Percentiles rank a stretch among this genome's conserved stretches.
Evolutionary conservation across 2,113 vertebrate species (phyloP).

Genomic region (Nanger granti): DNA sequence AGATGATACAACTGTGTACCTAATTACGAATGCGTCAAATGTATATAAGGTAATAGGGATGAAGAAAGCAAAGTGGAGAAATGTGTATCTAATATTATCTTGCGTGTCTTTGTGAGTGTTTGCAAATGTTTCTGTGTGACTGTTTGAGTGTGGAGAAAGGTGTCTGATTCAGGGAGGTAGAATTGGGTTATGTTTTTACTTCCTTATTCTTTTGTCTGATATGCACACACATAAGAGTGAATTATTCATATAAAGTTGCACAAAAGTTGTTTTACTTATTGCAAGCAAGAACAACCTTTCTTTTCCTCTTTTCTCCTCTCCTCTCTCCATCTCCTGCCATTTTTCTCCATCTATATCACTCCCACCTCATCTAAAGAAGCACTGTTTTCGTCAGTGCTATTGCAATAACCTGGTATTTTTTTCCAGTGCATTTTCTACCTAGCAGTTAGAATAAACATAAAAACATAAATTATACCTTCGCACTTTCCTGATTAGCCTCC

Average conservation of each 20-base stretch:
- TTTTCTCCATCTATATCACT: background rate
- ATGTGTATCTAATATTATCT: background rate
- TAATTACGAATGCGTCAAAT: background rate
- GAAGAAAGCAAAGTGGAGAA: background rate
- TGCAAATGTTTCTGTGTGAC: background rate
- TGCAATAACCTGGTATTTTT: background rate
- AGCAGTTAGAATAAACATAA: background rate
- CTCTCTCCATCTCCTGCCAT: background rate
- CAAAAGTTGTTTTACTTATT: background rate
- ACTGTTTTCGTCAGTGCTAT: background rate
- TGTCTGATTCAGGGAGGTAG: background rate
- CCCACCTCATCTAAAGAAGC: too few species aligned
- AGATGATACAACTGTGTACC: background rate
- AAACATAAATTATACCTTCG: background rate
- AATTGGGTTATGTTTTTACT: background rate
- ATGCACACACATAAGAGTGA: background rate
- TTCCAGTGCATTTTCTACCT: background rate
- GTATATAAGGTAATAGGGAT: background rate
- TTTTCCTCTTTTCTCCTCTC: background rate
- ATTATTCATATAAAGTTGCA: background rate
- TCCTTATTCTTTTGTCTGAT: background rate
- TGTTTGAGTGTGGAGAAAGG: background rate
- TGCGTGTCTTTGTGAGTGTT: background rate
- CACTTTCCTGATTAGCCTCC: background rate
- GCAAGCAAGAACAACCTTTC: background rate